phyloP scores from a whole-genome alignment of 2,113 vertebrate species.

The Scytalopus superciliaris region DNA sequence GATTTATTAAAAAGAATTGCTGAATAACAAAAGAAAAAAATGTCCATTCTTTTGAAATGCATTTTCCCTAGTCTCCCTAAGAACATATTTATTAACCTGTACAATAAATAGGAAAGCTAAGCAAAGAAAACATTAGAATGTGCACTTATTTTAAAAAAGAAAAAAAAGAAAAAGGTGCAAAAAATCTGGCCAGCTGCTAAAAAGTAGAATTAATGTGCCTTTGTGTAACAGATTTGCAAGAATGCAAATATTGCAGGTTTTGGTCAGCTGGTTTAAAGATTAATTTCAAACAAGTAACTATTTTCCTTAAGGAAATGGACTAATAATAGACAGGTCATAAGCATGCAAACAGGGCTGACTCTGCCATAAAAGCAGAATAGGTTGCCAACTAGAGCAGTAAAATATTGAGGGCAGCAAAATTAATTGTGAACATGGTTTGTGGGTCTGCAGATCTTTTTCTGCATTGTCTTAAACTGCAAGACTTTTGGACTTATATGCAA shows the following conservation, averaged over 20 bases:
- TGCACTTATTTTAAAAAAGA: slow-evolving; percentile 10
- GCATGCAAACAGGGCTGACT: slow-evolving; percentile 38
- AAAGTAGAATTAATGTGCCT: slow-evolving; percentile 74
- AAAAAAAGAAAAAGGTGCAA: slow-evolving; percentile 58
- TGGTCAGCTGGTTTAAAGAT: slow-evolving; percentile 65
- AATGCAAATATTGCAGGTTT: slow-evolving; percentile 72
- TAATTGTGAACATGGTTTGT: not conserved
- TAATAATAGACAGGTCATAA: slow-evolving; percentile 59
- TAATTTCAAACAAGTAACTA: slow-evolving; percentile 66
- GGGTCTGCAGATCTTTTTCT: not conserved
- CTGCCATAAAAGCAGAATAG: slow-evolving; percentile 37
- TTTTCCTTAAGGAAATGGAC: slow-evolving; percentile 64
- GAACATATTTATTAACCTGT: not conserved
- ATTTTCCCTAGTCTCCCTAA: not conserved
- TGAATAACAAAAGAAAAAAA: slow-evolving; percentile 7
- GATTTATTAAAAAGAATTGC: not conserved
- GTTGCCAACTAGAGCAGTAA: slow-evolving; percentile 51
- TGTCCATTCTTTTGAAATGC: not conserved
- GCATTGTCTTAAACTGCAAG: not conserved
- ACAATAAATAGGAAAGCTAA: slow-evolving; percentile 32
- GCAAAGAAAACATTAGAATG: slow-evolving; percentile 40
- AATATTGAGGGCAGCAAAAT: slow-evolving; percentile 53
- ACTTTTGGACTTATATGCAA: not conserved
- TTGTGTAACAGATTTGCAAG: slow-evolving; percentile 71
- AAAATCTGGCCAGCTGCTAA: slow-evolving; percentile 64